phyloP scores from a whole-genome alignment of 2,113 vertebrate species.

The Oxyruncus cristatus region DNA sequence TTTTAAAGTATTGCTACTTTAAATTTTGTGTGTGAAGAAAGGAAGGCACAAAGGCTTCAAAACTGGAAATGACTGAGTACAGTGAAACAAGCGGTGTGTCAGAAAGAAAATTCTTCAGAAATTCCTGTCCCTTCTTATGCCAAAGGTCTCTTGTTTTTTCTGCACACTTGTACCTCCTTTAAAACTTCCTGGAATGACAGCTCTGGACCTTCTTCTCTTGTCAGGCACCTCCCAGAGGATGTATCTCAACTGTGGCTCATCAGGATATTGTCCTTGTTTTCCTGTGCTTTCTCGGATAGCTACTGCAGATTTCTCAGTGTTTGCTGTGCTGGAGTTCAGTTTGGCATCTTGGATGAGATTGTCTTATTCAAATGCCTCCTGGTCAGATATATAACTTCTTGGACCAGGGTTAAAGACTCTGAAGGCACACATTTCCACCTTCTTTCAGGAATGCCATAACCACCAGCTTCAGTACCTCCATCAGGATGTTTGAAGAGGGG shows the following conservation, averaged over 20 bases:
- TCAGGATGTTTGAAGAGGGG: not conserved
- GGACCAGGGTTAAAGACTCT: not conserved
- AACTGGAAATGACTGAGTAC: not conserved
- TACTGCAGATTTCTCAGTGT: not conserved
- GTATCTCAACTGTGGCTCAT: not conserved
- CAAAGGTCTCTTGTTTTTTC: not conserved
- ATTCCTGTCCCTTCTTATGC: not conserved
- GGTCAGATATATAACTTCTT: not conserved
- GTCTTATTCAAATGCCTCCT: not conserved
- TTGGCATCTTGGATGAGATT: not conserved
- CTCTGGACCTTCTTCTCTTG: not conserved
- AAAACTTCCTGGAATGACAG: not conserved
- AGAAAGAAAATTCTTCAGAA: not conserved
- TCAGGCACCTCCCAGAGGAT: not conserved
- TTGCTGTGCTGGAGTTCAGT: not conserved
- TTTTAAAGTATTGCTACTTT: constrained; percentile 12
- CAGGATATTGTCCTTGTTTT: not conserved
- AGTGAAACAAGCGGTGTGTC: not conserved
- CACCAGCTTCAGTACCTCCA: not conserved
- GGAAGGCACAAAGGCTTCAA: not conserved
- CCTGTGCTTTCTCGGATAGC: not conserved
- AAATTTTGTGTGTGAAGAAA: constrained; percentile 1
- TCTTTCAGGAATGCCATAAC: not conserved
- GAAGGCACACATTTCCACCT: not conserved
- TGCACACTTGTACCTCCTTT: not conserved